Percentiles rank a stretch among this genome's conserved stretches.
These are phyloP conservation scores for Anolis apletophallus DNA, from an alignment of 2,797 vertebrate genomes.

Conservation along the genomic window DNA sequence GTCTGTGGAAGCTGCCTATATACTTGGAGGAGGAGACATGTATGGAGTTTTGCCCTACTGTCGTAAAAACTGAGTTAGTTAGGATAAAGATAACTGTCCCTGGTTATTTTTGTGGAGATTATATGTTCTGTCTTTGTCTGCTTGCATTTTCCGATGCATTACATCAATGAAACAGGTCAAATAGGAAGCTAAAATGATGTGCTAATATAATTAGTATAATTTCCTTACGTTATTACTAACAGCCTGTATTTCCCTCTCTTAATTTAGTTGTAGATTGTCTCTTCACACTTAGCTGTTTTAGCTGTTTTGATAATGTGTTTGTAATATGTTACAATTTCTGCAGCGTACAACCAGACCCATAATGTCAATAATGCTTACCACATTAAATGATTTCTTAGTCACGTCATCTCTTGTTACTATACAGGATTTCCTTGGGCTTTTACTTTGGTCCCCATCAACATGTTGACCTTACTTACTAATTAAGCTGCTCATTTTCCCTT, in stretches of 20 bases:
- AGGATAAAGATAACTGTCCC: neutral
- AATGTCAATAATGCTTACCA: slow-evolving; percentile 59
- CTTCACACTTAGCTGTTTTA: neutral
- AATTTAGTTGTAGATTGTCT: slow-evolving; percentile 32
- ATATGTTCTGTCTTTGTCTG: neutral
- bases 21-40: neutral
- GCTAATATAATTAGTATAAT: neutral
- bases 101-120: neutral
- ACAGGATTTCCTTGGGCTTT: slow-evolving; percentile 72
- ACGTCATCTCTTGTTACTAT: slow-evolving; percentile 70
- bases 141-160: neutral
- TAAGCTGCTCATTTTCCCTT: slow-evolving; percentile 61
- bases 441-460: slow-evolving; percentile 67
- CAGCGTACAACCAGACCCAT: slow-evolving; percentile 31
- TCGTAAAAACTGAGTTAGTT: neutral
- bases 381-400: slow-evolving; percentile 50
- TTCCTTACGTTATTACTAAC: neutral
- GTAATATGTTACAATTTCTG: slow-evolving; percentile 37
- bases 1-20: neutral
- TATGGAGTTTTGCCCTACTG: neutral
- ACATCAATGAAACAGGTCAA: neutral
- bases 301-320: slow-evolving; percentile 10
- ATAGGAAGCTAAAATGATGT: neutral
- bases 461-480: slow-evolving; percentile 75
- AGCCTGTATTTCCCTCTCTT: neutral